A percentile compares a stretch with the other conserved stretches of the same genome.
phyloP scores from a whole-genome alignment of 2,113 vertebrate genomes.

The Jacana jacana region DNA sequence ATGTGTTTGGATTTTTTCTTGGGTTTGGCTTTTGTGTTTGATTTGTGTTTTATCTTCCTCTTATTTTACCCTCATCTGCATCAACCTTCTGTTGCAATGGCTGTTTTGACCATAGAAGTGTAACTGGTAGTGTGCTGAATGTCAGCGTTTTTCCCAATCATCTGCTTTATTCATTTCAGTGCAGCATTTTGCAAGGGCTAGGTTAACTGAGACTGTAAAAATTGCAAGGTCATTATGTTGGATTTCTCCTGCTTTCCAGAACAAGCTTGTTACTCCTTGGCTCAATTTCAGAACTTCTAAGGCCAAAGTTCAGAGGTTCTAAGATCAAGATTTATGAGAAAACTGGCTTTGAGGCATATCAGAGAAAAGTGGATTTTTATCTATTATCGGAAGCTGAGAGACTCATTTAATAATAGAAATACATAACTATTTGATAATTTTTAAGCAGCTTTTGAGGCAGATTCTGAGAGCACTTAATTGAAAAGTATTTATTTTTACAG shows the following conservation, averaged over 20 bases:
- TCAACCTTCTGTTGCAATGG: background rate
- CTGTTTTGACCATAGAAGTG: background rate
- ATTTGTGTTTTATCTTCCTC: background rate
- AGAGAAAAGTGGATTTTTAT: background rate
- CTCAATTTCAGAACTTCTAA: background rate
- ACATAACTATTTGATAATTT: background rate
- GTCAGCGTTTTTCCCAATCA: background rate
- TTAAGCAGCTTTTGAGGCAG: background rate
- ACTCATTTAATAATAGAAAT: background rate
- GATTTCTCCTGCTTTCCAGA: background rate
- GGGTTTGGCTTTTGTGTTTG: background rate
- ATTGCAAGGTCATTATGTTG: background rate
- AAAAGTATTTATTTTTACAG: background rate
- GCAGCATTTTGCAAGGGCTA: background rate
- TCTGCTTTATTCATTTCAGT: background rate
- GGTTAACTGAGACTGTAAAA: background rate
- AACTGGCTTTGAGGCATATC: background rate
- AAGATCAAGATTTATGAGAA: background rate
- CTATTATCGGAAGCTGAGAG: background rate
- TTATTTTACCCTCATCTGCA: background rate
- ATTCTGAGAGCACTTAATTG: background rate
- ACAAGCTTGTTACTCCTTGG: background rate
- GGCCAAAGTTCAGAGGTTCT: background rate
- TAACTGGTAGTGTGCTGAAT: background rate
- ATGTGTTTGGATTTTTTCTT: background rate